These are phyloP conservation scores for Papilio aristodemus DNA, from an alignment of 1,140 invertebrate genomes.

Conservation along the genomic window DNA sequence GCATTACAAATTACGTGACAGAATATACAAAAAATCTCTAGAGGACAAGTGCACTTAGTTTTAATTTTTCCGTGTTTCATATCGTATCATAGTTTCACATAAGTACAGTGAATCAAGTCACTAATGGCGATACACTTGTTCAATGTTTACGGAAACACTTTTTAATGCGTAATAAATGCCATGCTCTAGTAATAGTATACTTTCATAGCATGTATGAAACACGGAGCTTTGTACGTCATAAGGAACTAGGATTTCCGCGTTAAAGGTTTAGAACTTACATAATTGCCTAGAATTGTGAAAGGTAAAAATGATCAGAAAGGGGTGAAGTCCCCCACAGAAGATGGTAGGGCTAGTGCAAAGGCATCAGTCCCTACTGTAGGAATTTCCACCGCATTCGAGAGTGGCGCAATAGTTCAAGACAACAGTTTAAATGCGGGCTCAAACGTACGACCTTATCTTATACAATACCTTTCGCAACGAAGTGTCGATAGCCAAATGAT, in stretches of 20 bases:
- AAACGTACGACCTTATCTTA: no score
- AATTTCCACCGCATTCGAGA: background rate
- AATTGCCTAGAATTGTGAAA: slow-evolving; percentile 16
- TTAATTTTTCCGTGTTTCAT: slow-evolving; percentile 3
- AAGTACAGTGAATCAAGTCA: no score
- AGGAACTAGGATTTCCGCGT: slow-evolving; percentile 1
- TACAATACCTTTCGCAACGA: no score
- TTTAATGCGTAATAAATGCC: no score
- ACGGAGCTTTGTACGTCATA: slow-evolving; percentile 15
- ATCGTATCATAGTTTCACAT: background rate
- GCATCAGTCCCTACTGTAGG: background rate
- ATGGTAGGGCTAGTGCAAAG: background rate
- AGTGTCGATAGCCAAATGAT: no score
- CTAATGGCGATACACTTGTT: background rate
- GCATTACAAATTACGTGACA: slow-evolving; percentile 13
- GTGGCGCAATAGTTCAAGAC: no score
- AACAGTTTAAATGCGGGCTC: no score
- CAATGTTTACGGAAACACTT: slow-evolving; percentile 6
- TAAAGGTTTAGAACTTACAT: background rate
- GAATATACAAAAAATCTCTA: slow-evolving; percentile 5
- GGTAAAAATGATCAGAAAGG: background rate
- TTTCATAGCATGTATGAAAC: slow-evolving; percentile 4
- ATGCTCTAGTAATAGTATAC: background rate
- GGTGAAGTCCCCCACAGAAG: background rate
- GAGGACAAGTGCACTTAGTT: background rate